A percentile compares a stretch with the other conserved stretches of the same genome.
phyloP scores from a whole-genome alignment of 2,797 vertebrate species.

The Anolis apletophallus region DNA sequence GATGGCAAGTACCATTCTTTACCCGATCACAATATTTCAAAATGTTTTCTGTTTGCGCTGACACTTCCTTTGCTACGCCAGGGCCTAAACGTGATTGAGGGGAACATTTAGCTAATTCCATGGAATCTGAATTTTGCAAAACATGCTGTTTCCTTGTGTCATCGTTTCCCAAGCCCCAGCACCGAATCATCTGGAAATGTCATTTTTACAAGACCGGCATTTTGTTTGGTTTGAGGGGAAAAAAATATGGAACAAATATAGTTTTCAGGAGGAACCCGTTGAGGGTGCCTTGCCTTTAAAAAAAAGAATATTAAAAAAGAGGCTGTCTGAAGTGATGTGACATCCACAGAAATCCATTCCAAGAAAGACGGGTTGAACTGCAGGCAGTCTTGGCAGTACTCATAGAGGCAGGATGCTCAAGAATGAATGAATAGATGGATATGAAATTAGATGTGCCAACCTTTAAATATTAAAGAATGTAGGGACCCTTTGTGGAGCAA shows the following conservation, averaged over 20 bases:
- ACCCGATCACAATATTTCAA: constrained; percentile 52
- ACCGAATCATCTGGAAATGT: constrained; percentile 23
- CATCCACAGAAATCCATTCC: not conserved
- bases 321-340: not conserved
- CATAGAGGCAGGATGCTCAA: not conserved
- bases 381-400: not conserved
- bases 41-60: constrained; percentile 58
- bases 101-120: constrained; percentile 63
- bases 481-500: too few relatives aligned
- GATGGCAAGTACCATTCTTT: constrained; percentile 60
- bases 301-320: not conserved
- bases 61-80: constrained; percentile 61
- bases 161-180: not conserved
- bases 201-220: not conserved
- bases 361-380: not conserved
- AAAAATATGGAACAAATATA: not conserved
- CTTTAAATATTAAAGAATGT: constrained; percentile 5
- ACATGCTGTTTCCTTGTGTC: not conserved
- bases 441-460: accelerated
- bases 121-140: constrained; percentile 44
- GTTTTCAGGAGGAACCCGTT: not conserved
- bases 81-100: constrained; percentile 52
- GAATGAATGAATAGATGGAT: not conserved
- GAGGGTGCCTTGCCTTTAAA: not conserved
- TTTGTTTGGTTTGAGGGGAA: not conserved